phyloP scores from a whole-genome alignment of 2,113 vertebrate genomes.

The Forbesichthys papilliferus region DNA sequence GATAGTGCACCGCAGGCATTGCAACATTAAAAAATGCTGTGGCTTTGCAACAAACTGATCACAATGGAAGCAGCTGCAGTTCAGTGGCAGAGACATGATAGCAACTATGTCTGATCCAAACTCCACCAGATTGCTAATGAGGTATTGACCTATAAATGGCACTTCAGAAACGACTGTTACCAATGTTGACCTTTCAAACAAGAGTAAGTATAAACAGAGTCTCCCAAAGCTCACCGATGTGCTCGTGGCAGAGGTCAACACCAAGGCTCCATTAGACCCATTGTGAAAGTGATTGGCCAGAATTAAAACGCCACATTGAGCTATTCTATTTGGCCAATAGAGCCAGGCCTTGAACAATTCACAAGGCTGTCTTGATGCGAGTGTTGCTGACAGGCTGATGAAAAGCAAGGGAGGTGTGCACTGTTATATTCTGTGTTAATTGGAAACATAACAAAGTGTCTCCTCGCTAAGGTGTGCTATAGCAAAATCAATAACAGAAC shows the following conservation, averaged over 20 bases:
- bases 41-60: conserved; percentile 21
- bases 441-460: too few relatives aligned
- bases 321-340: conserved; percentile 1
- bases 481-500: conserved; percentile 41
- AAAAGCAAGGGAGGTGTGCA: too few relatives aligned
- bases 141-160: conserved; percentile 67
- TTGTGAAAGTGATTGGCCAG: conserved; percentile 34
- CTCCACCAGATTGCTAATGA: conserved; percentile 59
- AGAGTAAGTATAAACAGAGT: conserved; percentile 54
- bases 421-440: too few relatives aligned
- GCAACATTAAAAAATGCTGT: not conserved
- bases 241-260: conserved; percentile 54
- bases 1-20: not conserved
- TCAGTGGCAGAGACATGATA: conserved; percentile 29
- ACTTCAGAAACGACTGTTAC: conserved; percentile 62
- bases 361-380: too few relatives aligned
- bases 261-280: conserved; percentile 43
- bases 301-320: conserved; percentile 45
- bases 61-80: conserved; percentile 17
- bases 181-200: conserved; percentile 64
- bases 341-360: too few relatives aligned
- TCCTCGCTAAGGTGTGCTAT: too few relatives aligned
- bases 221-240: conserved; percentile 32
- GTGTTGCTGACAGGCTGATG: too few relatives aligned
- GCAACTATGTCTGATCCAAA: conserved; percentile 45